These are phyloP conservation scores for Magallana nippona DNA, from an alignment of 2,888 invertebrate genomes.

Conservation along the genomic window DNA sequence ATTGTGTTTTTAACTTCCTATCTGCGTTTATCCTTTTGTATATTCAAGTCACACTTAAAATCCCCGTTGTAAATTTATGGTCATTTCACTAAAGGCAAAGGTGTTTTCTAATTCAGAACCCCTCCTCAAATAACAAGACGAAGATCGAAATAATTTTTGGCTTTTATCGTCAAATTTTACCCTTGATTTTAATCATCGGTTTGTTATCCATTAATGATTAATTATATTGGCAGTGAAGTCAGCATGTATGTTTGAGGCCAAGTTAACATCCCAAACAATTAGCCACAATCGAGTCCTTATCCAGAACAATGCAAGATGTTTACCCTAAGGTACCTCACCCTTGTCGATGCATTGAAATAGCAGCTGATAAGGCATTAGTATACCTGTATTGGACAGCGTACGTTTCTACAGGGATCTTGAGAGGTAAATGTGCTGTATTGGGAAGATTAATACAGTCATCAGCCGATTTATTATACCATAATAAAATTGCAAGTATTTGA, in stretches of 20 bases:
- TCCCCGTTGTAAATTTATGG: neutral
- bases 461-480: conserved; percentile 7
- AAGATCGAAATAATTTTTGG: too few species aligned
- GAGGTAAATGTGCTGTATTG: neutral
- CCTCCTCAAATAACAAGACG: too few species aligned
- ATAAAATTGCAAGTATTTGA: neutral
- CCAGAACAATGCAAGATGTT: conserved; percentile 16
- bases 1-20: neutral
- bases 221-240: conserved; percentile 3
- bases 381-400: neutral
- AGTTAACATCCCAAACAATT: neutral
- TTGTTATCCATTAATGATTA: neutral
- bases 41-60: neutral
- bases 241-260: neutral
- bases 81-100: too few species aligned
- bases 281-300: neutral
- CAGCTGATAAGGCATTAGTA: conserved; percentile 22
- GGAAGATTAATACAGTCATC: neutral
- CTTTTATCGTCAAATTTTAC: too few species aligned
- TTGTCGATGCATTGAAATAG: conserved; percentile 23
- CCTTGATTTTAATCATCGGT: too few species aligned
- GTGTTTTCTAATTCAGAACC: too few species aligned
- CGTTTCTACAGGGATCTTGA: too few species aligned
- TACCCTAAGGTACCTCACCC: conserved; percentile 1
- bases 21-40: neutral